phyloP scores from a whole-genome alignment of 2,113 vertebrate genomes.

The Corythoichthys haematopterus region DNA sequence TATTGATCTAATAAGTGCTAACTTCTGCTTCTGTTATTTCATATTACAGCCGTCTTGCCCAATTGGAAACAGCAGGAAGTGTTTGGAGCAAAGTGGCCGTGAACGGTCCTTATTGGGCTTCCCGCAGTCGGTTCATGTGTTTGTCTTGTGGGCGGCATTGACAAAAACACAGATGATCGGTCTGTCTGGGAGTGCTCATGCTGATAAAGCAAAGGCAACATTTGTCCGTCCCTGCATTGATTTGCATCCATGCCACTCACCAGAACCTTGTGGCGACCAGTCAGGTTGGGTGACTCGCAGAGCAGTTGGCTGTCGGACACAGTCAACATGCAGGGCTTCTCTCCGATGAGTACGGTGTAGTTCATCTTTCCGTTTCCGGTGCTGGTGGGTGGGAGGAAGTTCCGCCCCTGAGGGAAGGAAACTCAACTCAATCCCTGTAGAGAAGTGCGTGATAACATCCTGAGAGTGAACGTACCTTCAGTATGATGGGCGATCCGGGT shows the following conservation, averaged over 20 bases:
- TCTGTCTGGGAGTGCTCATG: constrained; percentile 32
- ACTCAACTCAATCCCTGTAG: background rate
- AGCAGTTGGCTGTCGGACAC: constrained; percentile 96
- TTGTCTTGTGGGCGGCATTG: constrained; percentile 58
- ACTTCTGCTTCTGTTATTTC: constrained; percentile 35
- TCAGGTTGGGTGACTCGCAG: constrained; percentile 94
- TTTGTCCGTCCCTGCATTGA: constrained; percentile 19
- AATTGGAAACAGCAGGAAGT: constrained; percentile 50
- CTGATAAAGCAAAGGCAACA: constrained; percentile 33
- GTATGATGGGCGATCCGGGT: constrained; percentile 92
- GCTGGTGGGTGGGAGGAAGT: constrained; percentile 86
- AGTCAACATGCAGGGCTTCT: constrained; percentile 87
- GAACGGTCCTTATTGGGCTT: constrained; percentile 67
- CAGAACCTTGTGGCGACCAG: constrained; percentile 92
- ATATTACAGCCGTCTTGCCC: constrained; percentile 44
- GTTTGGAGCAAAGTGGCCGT: constrained; percentile 48
- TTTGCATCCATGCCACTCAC: constrained; percentile 69
- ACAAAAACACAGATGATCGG: constrained; percentile 46
- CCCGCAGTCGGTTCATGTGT: constrained; percentile 54
- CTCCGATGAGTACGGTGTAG: constrained; percentile 91
- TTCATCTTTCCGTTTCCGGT: constrained; percentile 92
- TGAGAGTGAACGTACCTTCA: constrained; percentile 77
- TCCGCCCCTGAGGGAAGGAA: constrained; percentile 78
- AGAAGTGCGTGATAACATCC: background rate
- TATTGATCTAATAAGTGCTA: constrained; percentile 29